These are phyloP conservation scores for Centroberyx gerrardi DNA, from an alignment of 2,797 vertebrate species.

Conservation along the genomic window DNA sequence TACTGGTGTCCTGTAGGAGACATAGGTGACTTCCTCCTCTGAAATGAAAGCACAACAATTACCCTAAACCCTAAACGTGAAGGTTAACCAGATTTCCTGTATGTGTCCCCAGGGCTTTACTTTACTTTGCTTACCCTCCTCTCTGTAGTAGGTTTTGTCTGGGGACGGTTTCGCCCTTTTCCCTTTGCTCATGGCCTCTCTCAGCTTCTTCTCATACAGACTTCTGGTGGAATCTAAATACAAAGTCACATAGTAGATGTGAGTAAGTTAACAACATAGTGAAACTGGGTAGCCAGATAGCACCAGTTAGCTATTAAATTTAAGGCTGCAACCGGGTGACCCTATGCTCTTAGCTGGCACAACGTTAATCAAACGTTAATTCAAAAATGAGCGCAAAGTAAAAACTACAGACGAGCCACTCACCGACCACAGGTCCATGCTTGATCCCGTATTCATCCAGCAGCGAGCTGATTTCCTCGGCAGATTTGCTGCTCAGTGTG, in stretches of 20 bases:
- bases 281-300: not conserved
- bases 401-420: slow-evolving; percentile 39
- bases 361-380: not conserved
- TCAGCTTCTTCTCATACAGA: slow-evolving; percentile 86
- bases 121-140: slow-evolving; percentile 70
- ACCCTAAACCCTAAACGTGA: not conserved
- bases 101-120: too few species aligned
- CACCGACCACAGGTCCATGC: slow-evolving; percentile 87
- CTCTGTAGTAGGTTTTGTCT: slow-evolving; percentile 82
- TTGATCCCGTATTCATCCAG: slow-evolving; percentile 86
- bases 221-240: slow-evolving; percentile 78
- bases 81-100: not conserved
- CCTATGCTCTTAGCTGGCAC: not conserved
- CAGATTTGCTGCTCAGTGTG: slow-evolving; percentile 68
- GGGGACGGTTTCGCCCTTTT: slow-evolving; percentile 53
- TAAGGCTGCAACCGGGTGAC: too few species aligned
- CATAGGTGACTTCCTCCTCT: slow-evolving; percentile 81
- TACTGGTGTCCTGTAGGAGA: slow-evolving; percentile 75
- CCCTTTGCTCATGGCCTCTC: slow-evolving; percentile 80
- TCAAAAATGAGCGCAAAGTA: slow-evolving; percentile 34
- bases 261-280: not conserved
- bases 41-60: slow-evolving; percentile 54
- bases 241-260: not conserved
- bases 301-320: not conserved
- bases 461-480: slow-evolving; percentile 74